These are phyloP conservation scores for Phymastichus coffea DNA, from an alignment of 1,140 invertebrate species.

Conservation along the genomic window DNA sequence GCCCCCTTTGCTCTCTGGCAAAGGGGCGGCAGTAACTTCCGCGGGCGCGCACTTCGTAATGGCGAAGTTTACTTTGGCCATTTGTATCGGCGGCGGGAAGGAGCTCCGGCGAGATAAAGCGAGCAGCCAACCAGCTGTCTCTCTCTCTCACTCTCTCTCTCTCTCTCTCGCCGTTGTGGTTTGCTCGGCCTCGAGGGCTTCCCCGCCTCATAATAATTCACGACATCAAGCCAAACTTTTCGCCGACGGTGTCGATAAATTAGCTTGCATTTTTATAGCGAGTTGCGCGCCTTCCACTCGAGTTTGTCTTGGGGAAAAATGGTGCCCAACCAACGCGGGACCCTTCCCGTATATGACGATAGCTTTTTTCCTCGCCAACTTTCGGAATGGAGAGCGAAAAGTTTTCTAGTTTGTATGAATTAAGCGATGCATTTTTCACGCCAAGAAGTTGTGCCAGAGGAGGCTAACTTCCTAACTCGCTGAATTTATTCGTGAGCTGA, in stretches of 20 bases:
- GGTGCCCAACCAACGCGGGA: too few species aligned
- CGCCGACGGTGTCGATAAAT: conserved; percentile 45
- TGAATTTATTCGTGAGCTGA: not conserved
- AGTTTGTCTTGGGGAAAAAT: too few species aligned
- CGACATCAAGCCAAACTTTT: conserved; percentile 52
- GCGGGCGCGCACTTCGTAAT: conserved; percentile 46
- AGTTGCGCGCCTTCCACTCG: conserved; percentile 27
- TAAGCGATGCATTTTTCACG: conserved; percentile 18
- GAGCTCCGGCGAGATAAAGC: not conserved
- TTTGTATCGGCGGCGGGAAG: conserved; percentile 41
- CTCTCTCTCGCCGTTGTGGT: too few species aligned
- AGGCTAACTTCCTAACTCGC: not conserved
- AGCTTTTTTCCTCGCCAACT: conserved; percentile 29
- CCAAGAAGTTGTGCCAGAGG: not conserved
- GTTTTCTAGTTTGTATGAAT: conserved; percentile 24
- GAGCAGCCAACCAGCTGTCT: conserved; percentile 27
- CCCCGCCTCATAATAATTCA: conserved; percentile 48
- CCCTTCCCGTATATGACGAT: too few species aligned
- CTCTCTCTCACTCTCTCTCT: not conserved
- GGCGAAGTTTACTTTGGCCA: conserved; percentile 54
- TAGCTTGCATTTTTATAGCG: conserved; percentile 48
- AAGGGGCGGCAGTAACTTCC: conserved; percentile 31
- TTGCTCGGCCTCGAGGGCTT: conserved; percentile 6
- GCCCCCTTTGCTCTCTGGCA: not conserved
- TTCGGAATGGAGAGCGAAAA: conserved; percentile 17